These are phyloP conservation scores for Pterostichus niger DNA, from an alignment of 2,888 invertebrate genomes.

Conservation along the genomic window DNA sequence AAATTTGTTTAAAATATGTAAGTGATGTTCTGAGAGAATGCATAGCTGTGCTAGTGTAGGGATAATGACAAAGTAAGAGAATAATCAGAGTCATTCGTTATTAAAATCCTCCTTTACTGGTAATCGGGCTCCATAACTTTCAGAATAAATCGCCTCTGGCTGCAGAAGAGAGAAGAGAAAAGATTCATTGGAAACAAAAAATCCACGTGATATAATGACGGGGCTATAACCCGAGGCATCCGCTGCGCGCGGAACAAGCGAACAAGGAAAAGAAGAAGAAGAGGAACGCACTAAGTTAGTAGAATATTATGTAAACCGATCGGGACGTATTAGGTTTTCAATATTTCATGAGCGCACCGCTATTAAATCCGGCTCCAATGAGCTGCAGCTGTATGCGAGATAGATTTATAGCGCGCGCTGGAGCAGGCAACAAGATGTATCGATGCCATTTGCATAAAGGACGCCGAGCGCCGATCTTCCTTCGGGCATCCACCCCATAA, in stretches of 20 bases:
- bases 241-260: neutral
- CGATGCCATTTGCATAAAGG: conserved; percentile 63
- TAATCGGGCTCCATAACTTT: conserved; percentile 12
- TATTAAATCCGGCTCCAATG: conserved; percentile 65
- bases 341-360: conserved; percentile 71
- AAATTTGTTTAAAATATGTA: conserved; percentile 4
- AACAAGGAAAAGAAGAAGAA: conserved; percentile 46
- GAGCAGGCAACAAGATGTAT: conserved; percentile 62
- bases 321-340: conserved; percentile 72
- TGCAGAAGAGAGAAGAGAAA: conserved; percentile 9
- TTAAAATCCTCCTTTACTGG: conserved; percentile 18
- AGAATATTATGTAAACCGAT: conserved; percentile 75
- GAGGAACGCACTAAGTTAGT: conserved; percentile 71
- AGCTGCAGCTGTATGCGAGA: conserved; percentile 64
- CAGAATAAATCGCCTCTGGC: conserved; percentile 8
- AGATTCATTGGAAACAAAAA: conserved; percentile 53
- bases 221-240: conserved; percentile 33
- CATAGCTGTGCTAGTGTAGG: neutral
- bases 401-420: conserved; percentile 61
- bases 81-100: conserved; percentile 40
- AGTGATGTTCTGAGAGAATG: no score
- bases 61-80: conserved; percentile 16
- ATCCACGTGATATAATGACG: conserved; percentile 52
- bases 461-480: conserved; percentile 18
- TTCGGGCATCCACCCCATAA: no score